These are phyloP conservation scores for Rhyacichthys aspro DNA, from an alignment of 2,797 vertebrate species.

Conservation along the genomic window DNA sequence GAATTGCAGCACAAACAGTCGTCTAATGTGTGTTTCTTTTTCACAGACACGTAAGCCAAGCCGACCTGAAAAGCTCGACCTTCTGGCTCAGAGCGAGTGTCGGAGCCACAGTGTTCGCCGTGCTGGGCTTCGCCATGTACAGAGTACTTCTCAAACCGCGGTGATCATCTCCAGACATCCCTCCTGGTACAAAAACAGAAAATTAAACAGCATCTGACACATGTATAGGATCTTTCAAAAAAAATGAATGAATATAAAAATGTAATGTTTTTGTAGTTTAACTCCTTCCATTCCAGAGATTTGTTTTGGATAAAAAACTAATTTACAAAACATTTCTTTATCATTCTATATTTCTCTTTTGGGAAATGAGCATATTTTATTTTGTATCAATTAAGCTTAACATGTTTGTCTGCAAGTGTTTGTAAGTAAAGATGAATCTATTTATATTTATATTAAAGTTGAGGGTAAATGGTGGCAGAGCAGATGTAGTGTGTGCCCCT, in stretches of 20 bases:
- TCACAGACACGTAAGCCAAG: conserved; percentile 88
- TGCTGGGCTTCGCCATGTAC: conserved; percentile 94
- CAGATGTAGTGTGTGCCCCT: conserved; percentile 15
- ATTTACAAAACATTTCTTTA: conserved; percentile 3
- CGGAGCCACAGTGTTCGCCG: conserved; percentile 91
- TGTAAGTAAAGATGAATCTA: conserved; percentile 45
- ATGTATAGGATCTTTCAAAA: background rate
- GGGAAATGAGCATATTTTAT: conserved; percentile 50
- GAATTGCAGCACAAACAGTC: background rate
- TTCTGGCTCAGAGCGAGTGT: conserved; percentile 95
- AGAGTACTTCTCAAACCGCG: conserved; percentile 89
- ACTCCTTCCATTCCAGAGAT: background rate
- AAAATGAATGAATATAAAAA: conserved; percentile 1
- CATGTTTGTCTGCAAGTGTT: conserved; percentile 40
- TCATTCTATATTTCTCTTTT: conserved; percentile 18
- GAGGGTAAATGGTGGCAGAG: conserved; percentile 22
- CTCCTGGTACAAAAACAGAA: conserved; percentile 14
- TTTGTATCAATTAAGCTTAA: conserved; percentile 61
- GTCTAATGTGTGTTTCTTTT: conserved; percentile 19
- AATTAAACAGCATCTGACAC: conserved; percentile 17
- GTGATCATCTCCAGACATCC: conserved; percentile 75
- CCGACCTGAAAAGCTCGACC: conserved; percentile 90
- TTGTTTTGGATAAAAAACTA: background rate
- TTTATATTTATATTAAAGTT: conserved; percentile 68
- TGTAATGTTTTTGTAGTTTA: conserved; percentile 15